Conservation (phyloP, 2,888 invertebrate genomes). For the Dryomyza anilis region DNA sequence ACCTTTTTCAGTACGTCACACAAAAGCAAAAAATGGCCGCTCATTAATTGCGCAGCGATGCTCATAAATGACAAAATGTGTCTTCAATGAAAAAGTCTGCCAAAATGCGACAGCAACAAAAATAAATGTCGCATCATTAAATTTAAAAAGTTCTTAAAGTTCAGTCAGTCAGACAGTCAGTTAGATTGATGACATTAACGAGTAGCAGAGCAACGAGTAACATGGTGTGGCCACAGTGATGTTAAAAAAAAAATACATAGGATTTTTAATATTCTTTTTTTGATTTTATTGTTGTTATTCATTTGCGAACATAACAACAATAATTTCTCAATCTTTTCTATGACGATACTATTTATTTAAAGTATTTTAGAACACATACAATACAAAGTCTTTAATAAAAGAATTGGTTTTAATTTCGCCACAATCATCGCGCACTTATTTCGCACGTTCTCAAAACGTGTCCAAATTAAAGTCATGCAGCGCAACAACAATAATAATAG, state of each 20-base stretch:
- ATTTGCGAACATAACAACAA: no score
- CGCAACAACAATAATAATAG: background rate
- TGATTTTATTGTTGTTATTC: no score
- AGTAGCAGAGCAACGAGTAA: conserved; percentile 24
- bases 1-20: background rate
- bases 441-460: conserved; percentile 12
- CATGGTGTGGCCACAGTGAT: background rate
- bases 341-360: no score
- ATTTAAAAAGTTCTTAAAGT: conserved; percentile 45
- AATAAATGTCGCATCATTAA: conserved; percentile 40
- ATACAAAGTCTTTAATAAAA: no score
- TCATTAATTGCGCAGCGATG: background rate
- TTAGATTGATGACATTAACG: conserved; percentile 45
- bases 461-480: conserved; percentile 6
- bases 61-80: conserved; percentile 39
- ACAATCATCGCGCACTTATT: no score
- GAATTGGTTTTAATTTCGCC: no score
- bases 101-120: background rate
- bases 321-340: no score
- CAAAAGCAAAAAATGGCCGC: conserved; percentile 1
- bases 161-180: conserved; percentile 42
- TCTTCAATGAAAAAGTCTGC: no score
- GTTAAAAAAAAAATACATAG: no score
- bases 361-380: no score
- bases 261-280: no score